Evolutionary conservation across 2,797 vertebrate genomes (phyloP).

Genomic region (Setipinna tenuifilis): DNA sequence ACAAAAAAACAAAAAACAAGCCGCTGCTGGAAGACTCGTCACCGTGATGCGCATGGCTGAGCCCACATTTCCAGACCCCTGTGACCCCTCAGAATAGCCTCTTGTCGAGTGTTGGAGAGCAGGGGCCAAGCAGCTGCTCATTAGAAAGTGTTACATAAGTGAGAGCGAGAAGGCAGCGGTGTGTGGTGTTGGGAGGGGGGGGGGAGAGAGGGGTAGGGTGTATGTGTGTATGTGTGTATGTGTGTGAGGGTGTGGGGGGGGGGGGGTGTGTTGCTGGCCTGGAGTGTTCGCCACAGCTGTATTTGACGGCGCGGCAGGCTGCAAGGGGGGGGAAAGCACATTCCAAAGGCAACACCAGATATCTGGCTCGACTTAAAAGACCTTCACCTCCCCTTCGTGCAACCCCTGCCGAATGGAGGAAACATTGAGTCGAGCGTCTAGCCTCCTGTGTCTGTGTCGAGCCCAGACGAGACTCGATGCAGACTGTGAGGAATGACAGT

Average conservation of each 20-base stretch:
- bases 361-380: slow-evolving; percentile 40
- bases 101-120: slow-evolving; percentile 29
- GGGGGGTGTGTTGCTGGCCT: slow-evolving; percentile 25
- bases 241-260: not conserved
- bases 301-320: slow-evolving; percentile 35
- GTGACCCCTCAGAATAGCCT: slow-evolving; percentile 28
- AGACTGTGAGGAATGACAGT: not conserved
- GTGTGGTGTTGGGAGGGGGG: slow-evolving; percentile 1
- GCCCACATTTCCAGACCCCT: not conserved
- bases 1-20: not conserved
- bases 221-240: too few species aligned
- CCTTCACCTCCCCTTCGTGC: not conserved
- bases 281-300: slow-evolving; percentile 58
- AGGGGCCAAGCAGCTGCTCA: slow-evolving; percentile 48
- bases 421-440: slow-evolving; percentile 17
- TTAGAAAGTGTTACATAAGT: slow-evolving; percentile 52
- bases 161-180: slow-evolving; percentile 22
- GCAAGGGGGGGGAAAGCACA: not conserved
- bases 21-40: not conserved
- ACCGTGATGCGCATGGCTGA: not conserved
- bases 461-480: not conserved
- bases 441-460: not conserved
- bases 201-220: not conserved
- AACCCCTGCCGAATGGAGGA: not conserved
- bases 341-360: slow-evolving; percentile 41